These are phyloP conservation scores for Xyliphius kryptos DNA, from an alignment of 2,113 vertebrate species.

Conservation along the genomic window DNA sequence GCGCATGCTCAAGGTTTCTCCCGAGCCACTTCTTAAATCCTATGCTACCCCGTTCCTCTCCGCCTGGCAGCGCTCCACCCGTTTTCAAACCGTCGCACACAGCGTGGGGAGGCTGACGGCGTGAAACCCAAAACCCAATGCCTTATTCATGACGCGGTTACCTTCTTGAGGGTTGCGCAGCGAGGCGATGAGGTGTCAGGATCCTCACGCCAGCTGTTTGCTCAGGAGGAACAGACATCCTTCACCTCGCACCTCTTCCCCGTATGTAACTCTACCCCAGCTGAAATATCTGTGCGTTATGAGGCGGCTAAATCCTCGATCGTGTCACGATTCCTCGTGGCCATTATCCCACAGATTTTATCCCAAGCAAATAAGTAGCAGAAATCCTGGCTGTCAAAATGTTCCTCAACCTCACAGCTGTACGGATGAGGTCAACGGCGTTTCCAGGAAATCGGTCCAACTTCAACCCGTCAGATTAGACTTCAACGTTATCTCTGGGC, in stretches of 20 bases:
- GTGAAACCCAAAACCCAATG: slow-evolving; percentile 19
- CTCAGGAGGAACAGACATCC: background rate
- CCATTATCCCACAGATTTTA: no score
- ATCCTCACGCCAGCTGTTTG: background rate
- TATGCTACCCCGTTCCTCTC: slow-evolving; percentile 32
- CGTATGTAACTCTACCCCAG: background rate
- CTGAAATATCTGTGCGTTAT: no score
- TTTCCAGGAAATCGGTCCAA: slow-evolving; percentile 36
- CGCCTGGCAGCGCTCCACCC: slow-evolving; percentile 40
- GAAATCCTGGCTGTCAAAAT: no score
- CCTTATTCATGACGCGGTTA: slow-evolving; percentile 30
- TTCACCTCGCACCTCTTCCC: background rate
- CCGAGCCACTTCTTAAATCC: slow-evolving; percentile 26
- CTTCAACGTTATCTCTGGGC: no score
- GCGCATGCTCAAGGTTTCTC: slow-evolving; percentile 38
- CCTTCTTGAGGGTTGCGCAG: slow-evolving; percentile 17
- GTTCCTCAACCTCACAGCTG: slow-evolving; percentile 26
- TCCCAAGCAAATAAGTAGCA: no score
- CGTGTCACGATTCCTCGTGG: no score
- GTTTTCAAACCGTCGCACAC: background rate
- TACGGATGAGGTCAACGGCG: slow-evolving; percentile 34
- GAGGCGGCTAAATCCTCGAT: no score
- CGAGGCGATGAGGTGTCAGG: slow-evolving; percentile 11
- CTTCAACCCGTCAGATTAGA: no score
- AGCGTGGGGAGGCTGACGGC: background rate